Base-by-base conservation (phyloP, 2,888 invertebrate genomes). In the Hemistola chrysoprasaria region DNA sequence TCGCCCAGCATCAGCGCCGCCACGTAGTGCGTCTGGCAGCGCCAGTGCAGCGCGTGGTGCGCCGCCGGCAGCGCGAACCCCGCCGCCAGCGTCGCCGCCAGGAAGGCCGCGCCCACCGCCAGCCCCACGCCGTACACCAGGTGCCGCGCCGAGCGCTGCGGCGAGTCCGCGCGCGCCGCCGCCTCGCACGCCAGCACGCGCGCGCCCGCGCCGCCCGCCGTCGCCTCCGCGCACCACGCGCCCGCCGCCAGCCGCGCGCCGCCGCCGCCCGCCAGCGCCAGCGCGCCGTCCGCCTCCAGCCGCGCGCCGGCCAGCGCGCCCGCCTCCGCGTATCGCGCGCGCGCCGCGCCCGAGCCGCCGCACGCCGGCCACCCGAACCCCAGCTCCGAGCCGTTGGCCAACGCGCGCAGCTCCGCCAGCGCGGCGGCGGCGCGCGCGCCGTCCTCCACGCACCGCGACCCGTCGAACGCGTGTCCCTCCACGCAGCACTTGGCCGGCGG, bases 21-120 rank as follows among this genome's bases (percentile, higher is more conserved):
- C 56, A 96, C 95, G 80, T 96, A 95, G 82, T 95, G 93, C 55
- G 95, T 95, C 87, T 96, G 96, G 74, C 96, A 96, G 65, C 95
- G 91, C 95, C 96, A 96, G 81, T 96, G 96, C 61, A 96, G 90
- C 51, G 95, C 95, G 86, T 95, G 96, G 84, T 95, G 94, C 60
- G 95, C 94, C 54, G 94, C 93, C 35, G 95, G 95, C 73, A 95
- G 90, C 59, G 95, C 90, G 65, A 93, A 94, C 8, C 95, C 94
- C 6, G 95, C 94, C 28, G 92, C 93, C 65, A 96, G 82, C 35
- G 96, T 96, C 8, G 95, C 94, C 24, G 93, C 93, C 74, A 96
- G 87, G 87, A 96, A 96, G 48, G 94, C 91, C 1, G 94, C 95
- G 60, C 95, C 95, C 60, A 96, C 91, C 41, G 95, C 92, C 70